phyloP scores from a whole-genome alignment of 2,888 invertebrate genomes.

The Oscheius sp. region DNA sequence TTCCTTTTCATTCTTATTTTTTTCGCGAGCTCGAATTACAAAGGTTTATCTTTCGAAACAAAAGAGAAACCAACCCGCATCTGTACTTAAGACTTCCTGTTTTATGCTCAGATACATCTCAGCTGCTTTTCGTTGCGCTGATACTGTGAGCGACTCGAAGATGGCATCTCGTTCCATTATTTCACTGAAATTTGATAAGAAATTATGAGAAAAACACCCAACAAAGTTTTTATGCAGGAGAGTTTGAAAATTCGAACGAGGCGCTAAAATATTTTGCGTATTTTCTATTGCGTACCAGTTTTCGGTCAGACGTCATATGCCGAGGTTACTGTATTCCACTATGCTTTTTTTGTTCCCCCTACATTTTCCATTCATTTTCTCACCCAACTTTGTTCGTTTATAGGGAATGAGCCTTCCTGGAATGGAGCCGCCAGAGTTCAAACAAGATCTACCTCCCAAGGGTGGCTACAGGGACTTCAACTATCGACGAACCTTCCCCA shows the following conservation, averaged over 20 bases:
- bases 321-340: not conserved
- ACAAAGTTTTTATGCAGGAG: too few relatives aligned
- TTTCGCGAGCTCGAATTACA: not conserved
- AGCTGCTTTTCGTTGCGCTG: not conserved
- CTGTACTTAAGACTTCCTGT: not conserved
- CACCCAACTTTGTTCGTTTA: not conserved
- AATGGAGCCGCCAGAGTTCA: not conserved
- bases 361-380: not conserved
- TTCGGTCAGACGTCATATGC: not conserved
- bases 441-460: slow-evolving; percentile 91
- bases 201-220: not conserved
- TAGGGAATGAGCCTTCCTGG: slow-evolving; percentile 21
- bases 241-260: too few relatives aligned
- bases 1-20: not conserved
- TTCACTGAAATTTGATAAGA: not conserved
- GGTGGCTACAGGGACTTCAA: slow-evolving; percentile 87
- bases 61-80: slow-evolving; percentile 11
- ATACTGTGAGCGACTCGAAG: not conserved
- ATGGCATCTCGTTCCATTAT: not conserved
- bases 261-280: too few relatives aligned
- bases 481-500: slow-evolving; percentile 73
- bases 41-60: not conserved
- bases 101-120: not conserved
- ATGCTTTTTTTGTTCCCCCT: not conserved
- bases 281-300: not conserved